phyloP scores from a whole-genome alignment of 1,140 invertebrate species.

The Drosophila trapezifrons region DNA sequence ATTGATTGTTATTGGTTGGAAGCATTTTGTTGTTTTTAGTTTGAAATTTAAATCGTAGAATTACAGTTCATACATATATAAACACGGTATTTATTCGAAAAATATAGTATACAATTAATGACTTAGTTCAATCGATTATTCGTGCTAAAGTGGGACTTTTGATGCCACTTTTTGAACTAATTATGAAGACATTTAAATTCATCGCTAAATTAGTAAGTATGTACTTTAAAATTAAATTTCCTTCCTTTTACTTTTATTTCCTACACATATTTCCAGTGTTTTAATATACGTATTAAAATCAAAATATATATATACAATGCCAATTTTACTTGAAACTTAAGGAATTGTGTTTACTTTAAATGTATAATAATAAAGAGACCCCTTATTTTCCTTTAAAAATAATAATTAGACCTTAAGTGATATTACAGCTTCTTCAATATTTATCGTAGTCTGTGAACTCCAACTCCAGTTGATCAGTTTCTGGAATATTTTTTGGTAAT shows the following conservation, averaged over 20 bases:
- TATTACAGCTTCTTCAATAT: slow-evolving; percentile 12
- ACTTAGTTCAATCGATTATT: neutral
- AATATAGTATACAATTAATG: slow-evolving; percentile 10
- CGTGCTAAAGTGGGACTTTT: neutral
- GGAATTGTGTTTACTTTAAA: neutral
- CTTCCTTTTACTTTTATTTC: too few relatives aligned
- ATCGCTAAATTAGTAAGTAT: neutral
- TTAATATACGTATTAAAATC: neutral
- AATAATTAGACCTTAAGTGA: neutral
- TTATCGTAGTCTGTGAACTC: slow-evolving; percentile 26
- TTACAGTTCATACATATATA: slow-evolving; percentile 10
- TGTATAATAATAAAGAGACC: neutral
- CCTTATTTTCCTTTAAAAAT: neutral
- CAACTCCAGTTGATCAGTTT: slow-evolving; percentile 15
- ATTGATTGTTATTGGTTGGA: slow-evolving; percentile 65
- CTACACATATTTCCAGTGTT: neutral
- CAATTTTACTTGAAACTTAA: neutral
- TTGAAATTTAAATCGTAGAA: slow-evolving; percentile 15
- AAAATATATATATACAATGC: slow-evolving; percentile 13
- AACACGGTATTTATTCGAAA: neutral
- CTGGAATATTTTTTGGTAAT: neutral
- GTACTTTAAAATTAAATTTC: neutral
- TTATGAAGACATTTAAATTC: slow-evolving; percentile 13
- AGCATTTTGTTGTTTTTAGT: slow-evolving; percentile 37
- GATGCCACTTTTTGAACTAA: neutral